Base-by-base conservation (phyloP, 1,140 invertebrate genomes). In the Danaus plexippus region DNA sequence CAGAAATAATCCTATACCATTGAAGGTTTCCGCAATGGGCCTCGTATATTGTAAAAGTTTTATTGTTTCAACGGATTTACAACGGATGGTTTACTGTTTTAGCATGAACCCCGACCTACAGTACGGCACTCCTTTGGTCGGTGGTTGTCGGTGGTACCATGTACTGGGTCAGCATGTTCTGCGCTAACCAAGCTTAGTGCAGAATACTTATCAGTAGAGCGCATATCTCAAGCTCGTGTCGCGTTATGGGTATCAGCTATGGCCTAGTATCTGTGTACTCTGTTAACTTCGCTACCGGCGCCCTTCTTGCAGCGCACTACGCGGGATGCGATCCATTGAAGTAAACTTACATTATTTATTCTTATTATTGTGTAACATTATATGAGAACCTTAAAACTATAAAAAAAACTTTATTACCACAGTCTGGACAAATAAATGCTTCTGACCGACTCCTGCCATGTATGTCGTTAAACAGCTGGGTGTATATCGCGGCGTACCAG, bases 121-220 rank as follows among this genome's bases (percentile, higher is more conserved):
- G 90, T 93, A 0, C 89, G 96, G 11, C 96, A 98, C 73, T 95
- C 94, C n/a, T 94, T 50, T 98, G 96, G 93, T 93, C 95, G 1
- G 92, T 98, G 11, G 91, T 95, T 1, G 88, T 98, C 58, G 97
- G 96, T 10, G 96, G 96, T 1, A 95, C 94, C 13, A 94, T 98
- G 74, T 97, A 97, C 62, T 98, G 97, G 96, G 90, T 95, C 3
- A 94, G 95, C 22, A 94, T 98, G 88, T 98, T 97, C 77, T 96
- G 95, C 69, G 93, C 95, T 32, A 98, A 98, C 85, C 97, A 98
- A 80, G 94, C 96, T 96, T 96, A 44, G 93, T 98, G 9, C 97
- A 98, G 78, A 94, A 72, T 97, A 96, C 73, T 90, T 98, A 47
- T 94, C 94, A 5, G 91, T 93, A 4, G 89, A 92, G 63, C 90